These are phyloP conservation scores for Drosophila insularis DNA, from an alignment of 1,140 invertebrate genomes.

Conservation along the genomic window DNA sequence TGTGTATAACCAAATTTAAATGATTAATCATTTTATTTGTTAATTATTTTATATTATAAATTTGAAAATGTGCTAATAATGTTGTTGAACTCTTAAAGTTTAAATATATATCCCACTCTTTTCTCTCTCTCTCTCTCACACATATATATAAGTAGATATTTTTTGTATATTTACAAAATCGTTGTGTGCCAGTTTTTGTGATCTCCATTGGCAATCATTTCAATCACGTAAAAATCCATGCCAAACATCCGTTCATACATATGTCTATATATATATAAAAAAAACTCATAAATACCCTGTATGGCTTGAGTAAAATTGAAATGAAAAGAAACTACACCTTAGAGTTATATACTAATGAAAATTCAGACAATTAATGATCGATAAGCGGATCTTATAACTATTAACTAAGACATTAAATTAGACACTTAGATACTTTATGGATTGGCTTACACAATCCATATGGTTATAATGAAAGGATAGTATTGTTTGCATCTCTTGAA, in stretches of 20 bases:
- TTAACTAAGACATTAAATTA: not conserved
- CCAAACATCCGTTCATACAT: constrained; percentile 66
- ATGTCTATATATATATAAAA: constrained; percentile 26
- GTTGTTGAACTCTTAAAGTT: not conserved
- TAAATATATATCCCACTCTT: not conserved
- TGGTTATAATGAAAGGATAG: not conserved
- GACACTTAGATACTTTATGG: not conserved
- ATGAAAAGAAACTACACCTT: not conserved
- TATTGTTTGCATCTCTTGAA: no score
- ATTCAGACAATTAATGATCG: not conserved
- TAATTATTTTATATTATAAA: not conserved
- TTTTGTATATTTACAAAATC: constrained; percentile 23
- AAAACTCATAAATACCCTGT: not conserved
- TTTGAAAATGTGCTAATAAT: not conserved
- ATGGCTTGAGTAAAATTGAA: not conserved
- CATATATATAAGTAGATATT: not conserved
- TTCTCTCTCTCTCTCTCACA: not conserved
- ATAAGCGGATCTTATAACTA: not conserved
- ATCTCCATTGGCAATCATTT: constrained; percentile 33
- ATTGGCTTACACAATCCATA: not conserved
- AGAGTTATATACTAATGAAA: not conserved
- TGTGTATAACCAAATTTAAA: not conserved
- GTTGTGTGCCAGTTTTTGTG: constrained; percentile 57
- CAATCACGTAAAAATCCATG: constrained; percentile 49
- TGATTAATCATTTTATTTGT: not conserved